Base-by-base conservation (phyloP, 2,888 invertebrate genomes). In the Leptogaster cylindrica region DNA sequence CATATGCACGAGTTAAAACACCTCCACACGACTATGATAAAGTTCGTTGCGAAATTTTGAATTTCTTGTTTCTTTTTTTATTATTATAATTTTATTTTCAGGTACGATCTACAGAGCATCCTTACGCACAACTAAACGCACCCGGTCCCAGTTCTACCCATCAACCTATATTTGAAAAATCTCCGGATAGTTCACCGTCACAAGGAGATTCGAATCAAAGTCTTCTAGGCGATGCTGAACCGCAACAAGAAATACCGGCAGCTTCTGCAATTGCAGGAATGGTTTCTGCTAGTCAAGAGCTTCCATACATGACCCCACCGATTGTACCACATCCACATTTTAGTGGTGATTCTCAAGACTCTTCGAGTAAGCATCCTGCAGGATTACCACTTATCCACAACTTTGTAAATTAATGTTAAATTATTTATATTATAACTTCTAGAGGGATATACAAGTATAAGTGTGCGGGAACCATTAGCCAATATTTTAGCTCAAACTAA, bases 391-490 rank as follows among this genome's bases (percentile, higher is more conserved):
- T 7, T 16, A 18, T 33, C 18, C 18, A 18, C 55, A n/a, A n/a
- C n/a, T n/a, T n/a, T n/a, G n/a, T n/a, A n/a, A n/a, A n/a, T n/a
- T n/a, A n/a, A n/a, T n/a, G n/a, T n/a, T n/a, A 5, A 31, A 55
- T 31, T 33, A n/a, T 33, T 10, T 33, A 33, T 33, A n/a, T 55
- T 33, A 36, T 52, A 39, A 39, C 28, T 12, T 46, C 83, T 81
- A 92, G 93, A 93, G 84, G 94, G 94, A 48, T 95, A 95, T 78
- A 94, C 94, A 0, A 93, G 93, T 76, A 94, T 94, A 73, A 94
- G 93, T 72, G 95, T 95, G 1, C 85, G 94, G 14, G 94, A 94
- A 79, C 95, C 95, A 1, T 82, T 95, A 70, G 92, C 93, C 2
- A 88, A 88, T 76, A 88, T 90, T 71, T 86, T 90, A 72, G 89